phyloP scores from a whole-genome alignment of 2,888 invertebrate species.

The Osedax frankpressi region DNA sequence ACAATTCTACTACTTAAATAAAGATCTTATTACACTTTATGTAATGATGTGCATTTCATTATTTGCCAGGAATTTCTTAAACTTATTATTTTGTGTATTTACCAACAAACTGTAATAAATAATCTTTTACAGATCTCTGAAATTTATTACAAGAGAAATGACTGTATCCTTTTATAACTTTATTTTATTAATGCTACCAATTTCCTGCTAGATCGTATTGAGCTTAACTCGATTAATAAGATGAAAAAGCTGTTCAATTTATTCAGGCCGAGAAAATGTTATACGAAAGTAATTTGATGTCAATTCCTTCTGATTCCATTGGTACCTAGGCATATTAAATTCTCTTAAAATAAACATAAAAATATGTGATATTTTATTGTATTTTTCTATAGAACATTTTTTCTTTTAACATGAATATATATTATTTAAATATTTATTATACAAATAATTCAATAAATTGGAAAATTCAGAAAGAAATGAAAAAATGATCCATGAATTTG shows the following conservation, averaged over 20 bases:
- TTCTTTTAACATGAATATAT: too few species aligned
- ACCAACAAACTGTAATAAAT: too few species aligned
- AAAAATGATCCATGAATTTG: too few species aligned
- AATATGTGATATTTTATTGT: background rate
- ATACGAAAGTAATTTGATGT: constrained; percentile 39
- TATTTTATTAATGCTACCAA: background rate
- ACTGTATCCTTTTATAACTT: background rate
- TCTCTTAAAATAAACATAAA: background rate
- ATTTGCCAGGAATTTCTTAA: too few species aligned
- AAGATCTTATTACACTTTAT: too few species aligned
- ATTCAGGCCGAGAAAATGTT: constrained; percentile 42
- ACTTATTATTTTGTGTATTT: too few species aligned
- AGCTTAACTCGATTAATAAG: too few species aligned
- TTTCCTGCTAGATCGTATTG: too few species aligned
- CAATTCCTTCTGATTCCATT: constrained; percentile 29
- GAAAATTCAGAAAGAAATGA: too few species aligned
- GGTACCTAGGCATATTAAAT: background rate
- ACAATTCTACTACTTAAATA: background rate
- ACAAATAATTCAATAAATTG: too few species aligned
- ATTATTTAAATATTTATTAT: too few species aligned
- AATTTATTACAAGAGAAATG: background rate
- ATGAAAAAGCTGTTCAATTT: constrained; percentile 40
- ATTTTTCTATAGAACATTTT: background rate
- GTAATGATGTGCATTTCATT: too few species aligned
- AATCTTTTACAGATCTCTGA: background rate